Evolutionary conservation across 2,888 invertebrate species (phyloP).

Genomic region (Agrenia bidenticulata): DNA sequence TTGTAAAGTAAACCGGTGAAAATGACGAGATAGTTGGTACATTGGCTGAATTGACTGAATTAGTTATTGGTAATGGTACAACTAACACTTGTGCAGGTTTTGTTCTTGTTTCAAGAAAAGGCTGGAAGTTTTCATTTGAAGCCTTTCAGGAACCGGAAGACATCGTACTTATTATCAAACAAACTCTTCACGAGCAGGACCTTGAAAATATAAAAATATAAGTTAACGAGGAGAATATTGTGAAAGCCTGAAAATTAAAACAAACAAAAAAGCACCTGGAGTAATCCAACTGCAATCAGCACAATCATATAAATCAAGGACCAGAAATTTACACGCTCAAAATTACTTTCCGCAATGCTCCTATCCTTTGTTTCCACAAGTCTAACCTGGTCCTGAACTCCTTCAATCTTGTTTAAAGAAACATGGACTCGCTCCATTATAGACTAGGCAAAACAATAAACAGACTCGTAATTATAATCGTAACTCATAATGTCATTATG

Average conservation of each 20-base stretch:
- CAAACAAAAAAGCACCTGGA: constrained; percentile 57
- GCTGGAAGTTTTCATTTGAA: constrained; percentile 4
- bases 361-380: constrained; percentile 79
- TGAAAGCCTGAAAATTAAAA: background rate
- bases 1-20: too few relatives aligned
- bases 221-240: constrained; percentile 8
- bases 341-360: constrained; percentile 77
- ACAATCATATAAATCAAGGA: constrained; percentile 71
- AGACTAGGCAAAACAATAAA: constrained; percentile 55
- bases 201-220: constrained; percentile 57
- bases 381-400: constrained; percentile 69
- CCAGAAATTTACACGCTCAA: constrained; percentile 77
- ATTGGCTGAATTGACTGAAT: too few relatives aligned
- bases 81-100: too few relatives aligned
- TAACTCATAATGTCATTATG: background rate
- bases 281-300: constrained; percentile 70
- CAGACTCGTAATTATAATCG: background rate
- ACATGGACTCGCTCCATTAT: constrained; percentile 67
- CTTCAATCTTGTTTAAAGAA: constrained; percentile 64
- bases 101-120: too few relatives aligned
- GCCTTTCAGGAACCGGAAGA: constrained; percentile 13
- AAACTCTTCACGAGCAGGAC: constrained; percentile 76
- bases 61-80: too few relatives aligned
- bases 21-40: too few relatives aligned
- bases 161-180: constrained; percentile 62